Base-by-base conservation (phyloP, 2,888 invertebrate genomes). In the Tinea pellionella region DNA sequence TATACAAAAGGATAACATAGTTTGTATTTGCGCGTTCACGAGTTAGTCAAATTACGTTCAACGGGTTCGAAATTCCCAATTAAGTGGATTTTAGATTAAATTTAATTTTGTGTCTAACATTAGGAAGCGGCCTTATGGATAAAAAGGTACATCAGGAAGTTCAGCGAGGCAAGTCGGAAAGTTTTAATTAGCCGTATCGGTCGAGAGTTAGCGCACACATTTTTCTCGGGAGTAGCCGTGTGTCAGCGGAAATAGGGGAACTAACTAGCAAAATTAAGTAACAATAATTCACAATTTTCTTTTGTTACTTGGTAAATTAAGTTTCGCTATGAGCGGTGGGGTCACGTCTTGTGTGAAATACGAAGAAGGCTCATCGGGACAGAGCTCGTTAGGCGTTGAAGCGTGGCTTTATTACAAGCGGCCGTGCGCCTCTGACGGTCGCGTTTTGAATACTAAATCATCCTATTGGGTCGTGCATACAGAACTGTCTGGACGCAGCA, bases 301-400 rank as follows among this genome's bases (percentile, higher is more conserved):
- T 71, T 75, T 73, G 78, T 77, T 78, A 77, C 73, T 73, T 68
- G 65, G 66, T 69, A 71, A 74, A 73, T 72, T 72, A 71, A 71
- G 73, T 70, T 67, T 59, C 37, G 61, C 37, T 32, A 51, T 30
- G 32, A 42, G 37, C 37, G 13, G 43, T 18, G 77, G 74, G 80
- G 82, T 82, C 85, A 86, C 85, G 85, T 74, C 83, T 82, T 81
- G 81, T 85, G 83, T 82, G 85, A 82, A 86, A 84, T 83, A 83
- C 82, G 83, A 78, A 82, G 82, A 77, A 78, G 57, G 77, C 81
- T 85, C 85, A 82, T 84, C 81, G 81, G 79, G 79, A 73, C 77
- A 72, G 7, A 74, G 78, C 79, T 86, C 82, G 85, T 86, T 86
- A 85, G 84, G 82, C 85, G 81, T 73, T 69, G 76, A 76, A 80